phyloP scores from a whole-genome alignment of 1,140 invertebrate genomes.

The Drosophila tani region DNA sequence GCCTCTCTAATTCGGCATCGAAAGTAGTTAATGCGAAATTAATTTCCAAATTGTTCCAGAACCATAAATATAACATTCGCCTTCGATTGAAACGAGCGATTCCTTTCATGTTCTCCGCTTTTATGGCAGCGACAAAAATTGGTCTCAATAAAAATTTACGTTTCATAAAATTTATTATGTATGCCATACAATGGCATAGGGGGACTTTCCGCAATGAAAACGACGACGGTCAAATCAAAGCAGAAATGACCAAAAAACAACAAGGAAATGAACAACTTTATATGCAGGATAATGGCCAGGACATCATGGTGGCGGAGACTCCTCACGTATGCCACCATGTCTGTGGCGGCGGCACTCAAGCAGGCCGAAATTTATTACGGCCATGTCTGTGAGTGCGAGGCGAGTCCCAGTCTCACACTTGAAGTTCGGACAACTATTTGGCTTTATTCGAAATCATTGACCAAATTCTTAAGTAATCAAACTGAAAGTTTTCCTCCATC shows the following conservation, averaged over 20 bases:
- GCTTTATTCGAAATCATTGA: conserved; percentile 54
- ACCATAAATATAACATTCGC: conserved; percentile 74
- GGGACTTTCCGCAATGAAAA: conserved; percentile 22
- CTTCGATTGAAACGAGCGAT: conserved; percentile 36
- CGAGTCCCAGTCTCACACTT: conserved; percentile 36
- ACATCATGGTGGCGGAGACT: conserved; percentile 67
- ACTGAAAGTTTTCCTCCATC: conserved; percentile 51
- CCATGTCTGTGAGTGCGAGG: conserved; percentile 12
- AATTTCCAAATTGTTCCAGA: conserved; percentile 58
- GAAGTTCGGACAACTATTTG: conserved; percentile 47
- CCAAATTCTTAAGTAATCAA: conserved; percentile 69
- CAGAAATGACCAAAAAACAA: conserved; percentile 56
- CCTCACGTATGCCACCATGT: conserved; percentile 22
- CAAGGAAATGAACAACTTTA: conserved; percentile 81
- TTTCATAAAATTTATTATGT: conserved; percentile 84
- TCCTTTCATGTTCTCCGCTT: conserved; percentile 50
- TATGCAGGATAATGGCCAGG: conserved; percentile 80
- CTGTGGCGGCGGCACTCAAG: conserved; percentile 27
- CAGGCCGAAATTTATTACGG: conserved; percentile 55
- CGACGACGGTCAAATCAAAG: conserved; percentile 69
- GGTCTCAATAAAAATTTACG: conserved; percentile 82
- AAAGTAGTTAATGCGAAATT: conserved; percentile 60
- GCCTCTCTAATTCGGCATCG: conserved; percentile 30
- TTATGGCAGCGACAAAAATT: conserved; percentile 81
- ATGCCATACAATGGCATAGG: conserved; percentile 70